Evolutionary conservation across 2,888 invertebrate species (phyloP), one percentile per base, ranked within the genome.

Genomic region (Macroteleia sp.): DNA sequence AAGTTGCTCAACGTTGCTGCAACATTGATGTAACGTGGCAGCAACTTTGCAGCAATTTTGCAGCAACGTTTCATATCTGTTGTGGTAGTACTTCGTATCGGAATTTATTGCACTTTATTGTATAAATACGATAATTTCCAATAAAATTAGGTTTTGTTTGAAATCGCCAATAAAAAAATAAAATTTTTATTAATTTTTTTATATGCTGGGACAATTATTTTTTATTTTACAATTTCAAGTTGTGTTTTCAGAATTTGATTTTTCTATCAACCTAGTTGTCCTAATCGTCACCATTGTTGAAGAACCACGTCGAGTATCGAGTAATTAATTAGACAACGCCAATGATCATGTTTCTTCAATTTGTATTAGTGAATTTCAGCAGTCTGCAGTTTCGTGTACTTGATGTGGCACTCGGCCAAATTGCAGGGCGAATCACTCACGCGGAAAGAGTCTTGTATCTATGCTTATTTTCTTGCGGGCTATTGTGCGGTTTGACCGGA

Each of bases 271-370:
- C 6, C 3, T 17, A 30, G 36, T n/a, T n/a, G 22, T 34, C 25
- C n/a, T 50, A 34, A 50, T 41, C 20, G 28, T 12, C n/a, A 5
- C 19, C 19, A 57, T 30, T 57, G 36, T 56, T 46, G 12, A 25
- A 54, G 3, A 28, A 9, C 5, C 14, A 17, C 9, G 32, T 16
- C n/a, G 12, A 59, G 42, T 50, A 48, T 25, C 34, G 42, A 59
- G 44, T 36, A 44, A 61, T 70, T 54, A 70, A 70, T 54, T 44
- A 70, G 50, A 59, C 25, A 59, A 50, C 22, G 12, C n/a, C 69
- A 48, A 71, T 48, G 56, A 70, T 61, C 52, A 16, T 71, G 56
- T 62, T 54, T 52, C 54, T 71, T 56, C 34, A 36, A 70, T 59
- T 59, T 59, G 50, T 42, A 59, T 48, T 32, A 42, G 48, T 39